These are phyloP conservation scores for Loriculus beryllinus DNA, from an alignment of 2,797 vertebrate genomes.

Conservation along the genomic window DNA sequence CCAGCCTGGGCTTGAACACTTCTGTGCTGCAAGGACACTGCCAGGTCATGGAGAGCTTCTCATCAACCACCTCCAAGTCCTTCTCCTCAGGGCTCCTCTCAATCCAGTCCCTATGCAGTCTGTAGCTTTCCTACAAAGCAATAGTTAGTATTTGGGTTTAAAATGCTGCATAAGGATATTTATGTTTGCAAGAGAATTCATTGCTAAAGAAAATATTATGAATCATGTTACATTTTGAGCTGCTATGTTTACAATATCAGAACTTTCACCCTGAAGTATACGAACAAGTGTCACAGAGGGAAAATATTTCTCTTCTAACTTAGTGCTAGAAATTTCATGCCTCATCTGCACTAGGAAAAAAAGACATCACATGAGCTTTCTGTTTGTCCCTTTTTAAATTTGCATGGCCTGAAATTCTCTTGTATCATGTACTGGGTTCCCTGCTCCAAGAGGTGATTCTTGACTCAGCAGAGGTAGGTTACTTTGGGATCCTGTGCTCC, in stretches of 20 bases:
- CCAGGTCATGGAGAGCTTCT: not conserved
- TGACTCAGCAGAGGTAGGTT: accelerated
- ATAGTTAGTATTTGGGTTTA: not conserved
- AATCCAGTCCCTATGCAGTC: not conserved
- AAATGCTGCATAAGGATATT: not conserved
- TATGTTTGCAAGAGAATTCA: not conserved
- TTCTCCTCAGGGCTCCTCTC: not conserved
- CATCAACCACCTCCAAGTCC: not conserved
- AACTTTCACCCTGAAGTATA: not conserved
- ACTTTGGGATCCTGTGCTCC: not conserved
- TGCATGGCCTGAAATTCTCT: not conserved
- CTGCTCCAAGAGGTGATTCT: not conserved
- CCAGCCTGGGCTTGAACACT: not conserved
- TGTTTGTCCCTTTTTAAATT: not conserved
- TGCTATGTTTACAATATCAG: not conserved
- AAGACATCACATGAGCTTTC: not conserved
- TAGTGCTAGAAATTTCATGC: not conserved
- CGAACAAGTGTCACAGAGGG: not conserved
- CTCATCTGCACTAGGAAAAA: not conserved
- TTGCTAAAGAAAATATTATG: not conserved
- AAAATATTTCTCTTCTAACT: not conserved
- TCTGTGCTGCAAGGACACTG: not conserved
- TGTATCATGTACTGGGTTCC: not conserved
- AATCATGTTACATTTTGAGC: not conserved
- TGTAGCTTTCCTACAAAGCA: not conserved